Base-by-base conservation (phyloP, 2,113 vertebrate genomes). In the Odocoileus hemionus region DNA sequence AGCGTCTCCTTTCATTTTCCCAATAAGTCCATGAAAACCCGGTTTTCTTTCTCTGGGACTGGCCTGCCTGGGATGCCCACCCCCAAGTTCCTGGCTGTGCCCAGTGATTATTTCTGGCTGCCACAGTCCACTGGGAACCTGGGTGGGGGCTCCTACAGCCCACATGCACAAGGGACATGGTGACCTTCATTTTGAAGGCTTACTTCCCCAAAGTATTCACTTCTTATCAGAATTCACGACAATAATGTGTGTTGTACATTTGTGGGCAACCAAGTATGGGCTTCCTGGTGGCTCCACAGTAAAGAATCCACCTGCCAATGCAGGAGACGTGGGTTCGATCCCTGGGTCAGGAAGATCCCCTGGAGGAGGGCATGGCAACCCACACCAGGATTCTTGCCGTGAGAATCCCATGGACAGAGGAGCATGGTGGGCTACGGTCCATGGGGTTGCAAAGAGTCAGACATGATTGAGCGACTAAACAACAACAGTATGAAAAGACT, bases 91-190 rank as follows among this genome's bases (percentile, higher is more conserved):
- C 39, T 4, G 3, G 4, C 2, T 19, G 30, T 1, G 5, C 64
- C 54, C 17, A 14, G 13, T 13, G 7, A 55, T 9, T 21, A 50
- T 14, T 57, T 58, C 50, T 16, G n/a, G 83, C 39, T 28, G 17
- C 55, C 82, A 47, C 8, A 25, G 36, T 19, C 54, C 28, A 30
- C 54, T 1, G 9, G 28, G 58, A 76, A 74, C 15, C 30, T 19
- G 26, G 25, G 55, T 3, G 12, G 45, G n/a, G 23, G 5, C n/a
- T 23, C 58, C 58, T 1, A 9, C 8, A 26, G 11, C 23, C 30
- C 7, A 82, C 7, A 30, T 0, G 55, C 1, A 1, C 15, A 3
- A 28, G 28, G 55, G 33, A 84, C 36, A 45, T 0, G 12, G 1
- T 1, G 0, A 5, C 50, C 3, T 85, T 82, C 1, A 6, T 17